Evolutionary conservation across 2,888 invertebrate species (phyloP), one percentile per base, ranked within the genome.

Genomic region (Atethmia centrago): DNA sequence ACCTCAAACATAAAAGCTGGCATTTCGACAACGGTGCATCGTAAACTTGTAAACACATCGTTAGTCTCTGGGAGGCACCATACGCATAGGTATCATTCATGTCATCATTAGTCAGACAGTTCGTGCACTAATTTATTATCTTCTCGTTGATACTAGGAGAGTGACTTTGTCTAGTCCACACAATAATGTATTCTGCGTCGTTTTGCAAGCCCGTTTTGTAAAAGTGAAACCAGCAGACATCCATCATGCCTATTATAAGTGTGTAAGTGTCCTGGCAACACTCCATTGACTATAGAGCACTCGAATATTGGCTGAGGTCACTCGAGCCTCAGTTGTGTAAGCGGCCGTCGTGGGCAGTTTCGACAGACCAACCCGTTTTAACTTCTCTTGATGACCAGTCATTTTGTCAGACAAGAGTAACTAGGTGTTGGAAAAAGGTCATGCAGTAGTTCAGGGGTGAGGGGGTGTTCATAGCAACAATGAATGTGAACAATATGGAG

Each of bases 271-370:
- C 36, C 58, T 68, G 45, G 19, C 28, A 47, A 47, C 53, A 71
- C 53, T 47, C 16, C 31, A 16, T 49, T 12, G 0, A 49, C 28
- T 66, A 25, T 1, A 49, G 42, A 56, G 19, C 45, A 36, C 36
- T 59, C 12, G n/a, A 47, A 70, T 40, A 71, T 47, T 28, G 42
- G 45, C 31, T 31, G 71, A 61, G 53, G 31, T 25, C 71, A 61
- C 42, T 51, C 31, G 74, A 51, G 19, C 31, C n/a, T 19, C 40
- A 47, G 45, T 70, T 71, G 45, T 79, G 79, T 42, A 49, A 71
- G 61, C 61, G 51, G 28, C 47, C 7, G 42, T 79, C 49, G 31
- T 47, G 47, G 71, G 47, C 51, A 61, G 47, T 55, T 47, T 55
- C 40, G 40, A 42, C 53, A 61, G 71, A 31, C 72, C 55, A 69